Evolutionary conservation across 2,888 invertebrate species (phyloP).

Genomic region (Colletes collaris): DNA sequence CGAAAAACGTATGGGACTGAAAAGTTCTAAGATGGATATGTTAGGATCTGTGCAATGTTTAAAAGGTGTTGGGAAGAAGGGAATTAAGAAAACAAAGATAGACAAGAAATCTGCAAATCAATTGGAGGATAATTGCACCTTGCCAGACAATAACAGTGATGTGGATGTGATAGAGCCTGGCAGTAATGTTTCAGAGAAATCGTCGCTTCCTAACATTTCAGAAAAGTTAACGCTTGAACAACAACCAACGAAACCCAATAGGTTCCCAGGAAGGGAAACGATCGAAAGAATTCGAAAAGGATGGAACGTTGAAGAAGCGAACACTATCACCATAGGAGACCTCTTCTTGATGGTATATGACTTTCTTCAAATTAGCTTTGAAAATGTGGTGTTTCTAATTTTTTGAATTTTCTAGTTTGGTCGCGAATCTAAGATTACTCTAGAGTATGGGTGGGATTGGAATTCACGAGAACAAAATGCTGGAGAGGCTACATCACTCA

Average conservation of each 20-base stretch:
- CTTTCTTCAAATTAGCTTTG: neutral
- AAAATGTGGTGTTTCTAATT: slow-evolving; percentile 46
- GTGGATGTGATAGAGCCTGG: slow-evolving; percentile 82
- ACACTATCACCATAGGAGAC: slow-evolving; percentile 94
- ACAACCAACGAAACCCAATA: slow-evolving; percentile 70
- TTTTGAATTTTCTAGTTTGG: slow-evolving; percentile 85
- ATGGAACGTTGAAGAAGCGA: slow-evolving; percentile 91
- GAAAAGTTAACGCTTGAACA: slow-evolving; percentile 68
- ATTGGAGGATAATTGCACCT: slow-evolving; percentile 66
- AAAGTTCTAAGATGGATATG: slow-evolving; percentile 83
- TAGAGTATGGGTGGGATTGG: slow-evolving; percentile 93
- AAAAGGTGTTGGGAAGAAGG: slow-evolving; percentile 80
- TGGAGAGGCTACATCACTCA: slow-evolving; percentile 47
- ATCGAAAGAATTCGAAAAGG: slow-evolving; percentile 84
- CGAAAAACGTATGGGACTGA: slow-evolving; percentile 88
- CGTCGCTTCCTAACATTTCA: slow-evolving; percentile 78
- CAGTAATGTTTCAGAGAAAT: slow-evolving; percentile 83
- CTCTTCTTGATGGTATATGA: slow-evolving; percentile 91
- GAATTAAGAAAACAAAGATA: slow-evolving; percentile 80
- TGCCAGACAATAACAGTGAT: slow-evolving; percentile 85
- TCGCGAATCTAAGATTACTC: slow-evolving; percentile 88
- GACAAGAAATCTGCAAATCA: slow-evolving; percentile 78
- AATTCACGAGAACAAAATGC: slow-evolving; percentile 70
- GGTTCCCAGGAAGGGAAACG: slow-evolving; percentile 82
- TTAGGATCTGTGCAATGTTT: slow-evolving; percentile 81